Conservation (phyloP, 2,113 vertebrate species). For the Limnothrissa miodon region DNA sequence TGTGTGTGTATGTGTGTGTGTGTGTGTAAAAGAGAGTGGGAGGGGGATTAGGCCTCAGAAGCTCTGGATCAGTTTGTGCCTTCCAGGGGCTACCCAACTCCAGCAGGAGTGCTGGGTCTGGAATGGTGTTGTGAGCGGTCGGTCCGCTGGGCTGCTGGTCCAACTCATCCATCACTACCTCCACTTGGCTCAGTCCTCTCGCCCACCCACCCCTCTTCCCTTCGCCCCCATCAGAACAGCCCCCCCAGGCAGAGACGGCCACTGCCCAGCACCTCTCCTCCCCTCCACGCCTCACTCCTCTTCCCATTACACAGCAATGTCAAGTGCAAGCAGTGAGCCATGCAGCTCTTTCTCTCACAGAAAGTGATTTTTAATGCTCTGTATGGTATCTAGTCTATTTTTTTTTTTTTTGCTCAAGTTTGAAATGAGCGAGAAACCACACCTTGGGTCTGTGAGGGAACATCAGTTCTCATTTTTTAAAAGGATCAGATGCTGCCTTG, state of each 20-base stretch:
- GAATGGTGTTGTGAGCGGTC: neutral
- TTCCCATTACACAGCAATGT: neutral
- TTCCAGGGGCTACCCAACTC: neutral
- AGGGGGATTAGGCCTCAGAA: neutral
- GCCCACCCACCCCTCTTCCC: no score
- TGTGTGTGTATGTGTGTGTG: constrained; percentile 35
- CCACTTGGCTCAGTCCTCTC: neutral
- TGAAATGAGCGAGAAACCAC: neutral
- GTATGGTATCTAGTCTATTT: neutral
- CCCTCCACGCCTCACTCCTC: no score
- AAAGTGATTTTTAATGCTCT: neutral
- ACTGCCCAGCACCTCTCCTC: neutral
- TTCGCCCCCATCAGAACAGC: neutral
- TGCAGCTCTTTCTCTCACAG: neutral
- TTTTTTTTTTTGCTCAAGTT: neutral
- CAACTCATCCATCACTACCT: neutral
- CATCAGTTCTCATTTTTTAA: neutral
- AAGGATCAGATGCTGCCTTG: neutral
- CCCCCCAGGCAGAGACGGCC: neutral
- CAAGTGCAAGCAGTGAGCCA: neutral
- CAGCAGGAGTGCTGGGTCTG: neutral
- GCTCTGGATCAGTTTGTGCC: neutral
- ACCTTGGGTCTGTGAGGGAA: neutral
- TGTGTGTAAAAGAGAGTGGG: neutral
- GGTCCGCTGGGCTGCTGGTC: neutral